Base-by-base conservation (phyloP, 2,113 vertebrate genomes). In the Seriola aureovittata region DNA sequence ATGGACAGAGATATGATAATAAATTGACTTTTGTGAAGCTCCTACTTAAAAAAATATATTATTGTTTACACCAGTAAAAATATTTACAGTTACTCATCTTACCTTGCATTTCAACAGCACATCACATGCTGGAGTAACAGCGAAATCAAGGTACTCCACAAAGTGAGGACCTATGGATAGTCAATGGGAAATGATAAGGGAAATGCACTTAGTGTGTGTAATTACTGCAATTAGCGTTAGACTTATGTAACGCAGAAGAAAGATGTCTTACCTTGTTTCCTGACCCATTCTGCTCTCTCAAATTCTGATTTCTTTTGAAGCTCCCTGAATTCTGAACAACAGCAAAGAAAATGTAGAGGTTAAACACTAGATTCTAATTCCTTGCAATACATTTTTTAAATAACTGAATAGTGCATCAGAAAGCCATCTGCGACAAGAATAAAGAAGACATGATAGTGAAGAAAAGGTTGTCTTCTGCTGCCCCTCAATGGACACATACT, bases 51-150 rank as follows among this genome's bases (percentile, higher is more conserved):
- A 55, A 59, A 71, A 38, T 6, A 7, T 6, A 38, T 7, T 7
- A 38, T 4, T 25, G 50, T 34, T 0, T 40, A 42, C 29, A 14
- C 21, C 0, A 6, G 21, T 13, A 9, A 2, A 71, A 14, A 46
- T 23, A 29, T 44, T n/a, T 42, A 11, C 11, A 44, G 4, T n/a
- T 0, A 0, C 17, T 71, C 55, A 11, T 65, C 93, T 96, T 95
- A 98, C 97, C 96, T 96, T 98, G 93, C 97, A 98, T 95, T 96
- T 99, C 93, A 99, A 78, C 87, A 98, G 87, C 74, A 99, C 98
- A 1, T 99, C 95, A 87, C 98, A 99, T 85, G 97, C 97, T 25
- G 84, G 80, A 0, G 97, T 99, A 87, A 99, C 98, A 93, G 97
- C 94, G 93, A 98, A 99, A 91, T 94, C 94, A 86, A 99, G 95